These are phyloP conservation scores for Drosophila suzukii DNA, from an alignment of 1,140 invertebrate genomes.

Conservation along the genomic window DNA sequence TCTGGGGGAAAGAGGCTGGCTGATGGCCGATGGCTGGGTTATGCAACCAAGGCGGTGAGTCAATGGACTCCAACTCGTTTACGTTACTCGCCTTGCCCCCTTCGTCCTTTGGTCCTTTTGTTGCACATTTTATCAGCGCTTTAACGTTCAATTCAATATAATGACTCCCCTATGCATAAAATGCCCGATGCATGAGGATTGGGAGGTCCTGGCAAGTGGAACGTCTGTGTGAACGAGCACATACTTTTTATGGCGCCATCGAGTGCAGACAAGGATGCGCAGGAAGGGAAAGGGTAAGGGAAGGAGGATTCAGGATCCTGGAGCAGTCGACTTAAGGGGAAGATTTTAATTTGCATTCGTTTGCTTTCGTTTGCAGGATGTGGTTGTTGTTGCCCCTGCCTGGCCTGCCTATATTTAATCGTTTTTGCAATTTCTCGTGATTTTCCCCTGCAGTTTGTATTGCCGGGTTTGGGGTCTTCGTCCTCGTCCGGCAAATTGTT, in stretches of 20 bases:
- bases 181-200: constrained; percentile 43
- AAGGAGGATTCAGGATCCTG: constrained; percentile 4
- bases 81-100: constrained; percentile 27
- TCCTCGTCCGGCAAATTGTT: constrained; percentile 68
- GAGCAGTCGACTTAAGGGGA: constrained; percentile 65
- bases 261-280: constrained; percentile 24
- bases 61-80: constrained; percentile 62
- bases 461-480: not conserved
- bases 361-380: constrained; percentile 73
- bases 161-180: constrained; percentile 82
- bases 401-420: constrained; percentile 75
- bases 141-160: constrained; percentile 83
- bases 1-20: not conserved
- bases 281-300: not conserved
- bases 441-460: constrained; percentile 60
- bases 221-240: constrained; percentile 55
- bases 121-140: constrained; percentile 81
- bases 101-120: constrained; percentile 57
- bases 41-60: constrained; percentile 52
- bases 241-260: constrained; percentile 72
- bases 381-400: constrained; percentile 39
- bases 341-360: constrained; percentile 84
- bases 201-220: constrained; percentile 42
- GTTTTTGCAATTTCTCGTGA: constrained; percentile 75
- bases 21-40: constrained; percentile 7